Conservation (phyloP, 2,888 invertebrate genomes). For the Parnassius smintheus region DNA sequence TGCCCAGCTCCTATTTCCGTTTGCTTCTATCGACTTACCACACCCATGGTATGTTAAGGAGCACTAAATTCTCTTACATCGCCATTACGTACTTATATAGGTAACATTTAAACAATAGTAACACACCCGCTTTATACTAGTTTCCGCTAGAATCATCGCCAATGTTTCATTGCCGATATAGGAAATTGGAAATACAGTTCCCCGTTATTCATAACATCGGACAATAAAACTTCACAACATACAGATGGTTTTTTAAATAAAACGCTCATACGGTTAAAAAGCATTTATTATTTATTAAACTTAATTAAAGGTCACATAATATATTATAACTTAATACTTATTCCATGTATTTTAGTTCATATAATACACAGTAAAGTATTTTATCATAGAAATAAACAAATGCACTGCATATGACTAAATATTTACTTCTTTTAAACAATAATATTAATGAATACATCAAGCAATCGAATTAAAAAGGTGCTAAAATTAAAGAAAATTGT, state of each 20-base stretch:
- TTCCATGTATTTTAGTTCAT: not conserved
- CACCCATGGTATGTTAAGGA: too few species aligned
- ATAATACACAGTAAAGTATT: not conserved
- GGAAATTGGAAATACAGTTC: slow-evolving; percentile 11
- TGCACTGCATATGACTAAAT: not conserved
- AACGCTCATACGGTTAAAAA: not conserved
- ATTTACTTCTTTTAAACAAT: too few species aligned
- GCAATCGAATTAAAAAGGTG: too few species aligned
- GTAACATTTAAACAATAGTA: too few species aligned
- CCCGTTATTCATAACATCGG: slow-evolving; percentile 2
- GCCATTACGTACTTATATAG: too few species aligned
- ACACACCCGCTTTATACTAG: not conserved
- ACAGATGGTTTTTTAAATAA: slow-evolving; percentile 1
- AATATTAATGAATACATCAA: too few species aligned
- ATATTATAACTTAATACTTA: not conserved
- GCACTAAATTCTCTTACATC: too few species aligned
- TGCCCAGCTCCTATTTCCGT: too few species aligned
- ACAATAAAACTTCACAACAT: not conserved
- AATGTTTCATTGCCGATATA: slow-evolving; percentile 4
- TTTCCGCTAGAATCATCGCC: not conserved
- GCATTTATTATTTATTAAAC: slow-evolving; percentile 5
- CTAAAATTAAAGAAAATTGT: too few species aligned
- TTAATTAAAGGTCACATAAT: slow-evolving; percentile 5
- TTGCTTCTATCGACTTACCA: too few species aligned
- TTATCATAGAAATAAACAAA: not conserved